phyloP scores from a whole-genome alignment of 2,888 invertebrate genomes.

The Rambutsinella grinnellia region DNA sequence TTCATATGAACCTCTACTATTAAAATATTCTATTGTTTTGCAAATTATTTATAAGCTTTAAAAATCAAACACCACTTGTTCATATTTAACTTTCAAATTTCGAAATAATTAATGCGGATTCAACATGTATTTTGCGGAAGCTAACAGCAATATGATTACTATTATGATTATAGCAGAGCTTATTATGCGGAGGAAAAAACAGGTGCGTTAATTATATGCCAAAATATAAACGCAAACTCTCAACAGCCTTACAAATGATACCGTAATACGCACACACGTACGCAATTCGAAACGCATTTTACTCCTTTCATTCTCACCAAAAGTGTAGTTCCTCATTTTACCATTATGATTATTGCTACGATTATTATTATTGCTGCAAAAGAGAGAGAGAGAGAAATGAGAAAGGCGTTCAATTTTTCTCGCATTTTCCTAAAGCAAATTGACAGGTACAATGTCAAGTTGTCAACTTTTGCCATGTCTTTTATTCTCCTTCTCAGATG shows the following conservation, averaged over 20 bases:
- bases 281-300: no score
- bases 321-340: no score
- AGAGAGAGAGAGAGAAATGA: neutral
- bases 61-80: no score
- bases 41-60: no score
- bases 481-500: constrained; percentile 6
- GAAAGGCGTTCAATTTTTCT: constrained; percentile 30
- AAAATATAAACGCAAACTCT: neutral
- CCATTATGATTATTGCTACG: neutral
- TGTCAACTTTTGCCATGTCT: constrained; percentile 12
- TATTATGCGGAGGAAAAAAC: neutral
- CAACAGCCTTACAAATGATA: neutral
- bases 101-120: no score
- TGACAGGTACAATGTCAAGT: constrained; percentile 53
- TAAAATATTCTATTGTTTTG: no score
- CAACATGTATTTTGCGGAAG: no score
- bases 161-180: no score
- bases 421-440: constrained; percentile 16
- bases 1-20: no score
- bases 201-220: neutral
- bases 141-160: no score
- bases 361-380: neutral
- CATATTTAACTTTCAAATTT: no score
- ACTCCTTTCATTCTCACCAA: no score
- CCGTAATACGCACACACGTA: neutral